These are phyloP conservation scores for Myopa tessellatipennis DNA, from an alignment of 2,888 invertebrate species.

Conservation along the genomic window DNA sequence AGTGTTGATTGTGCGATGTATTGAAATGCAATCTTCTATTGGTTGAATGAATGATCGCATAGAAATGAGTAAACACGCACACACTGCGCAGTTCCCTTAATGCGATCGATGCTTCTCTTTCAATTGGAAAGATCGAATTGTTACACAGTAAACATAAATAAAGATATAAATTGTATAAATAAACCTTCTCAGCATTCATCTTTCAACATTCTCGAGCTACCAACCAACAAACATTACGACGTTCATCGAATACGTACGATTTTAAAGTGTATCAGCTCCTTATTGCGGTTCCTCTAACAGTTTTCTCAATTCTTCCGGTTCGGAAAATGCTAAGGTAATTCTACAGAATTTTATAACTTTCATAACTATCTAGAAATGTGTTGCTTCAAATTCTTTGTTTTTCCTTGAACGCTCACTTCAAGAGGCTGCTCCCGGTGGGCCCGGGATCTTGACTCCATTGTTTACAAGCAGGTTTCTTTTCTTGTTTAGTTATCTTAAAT, in stretches of 20 bases:
- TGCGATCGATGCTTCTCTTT: too few relatives aligned
- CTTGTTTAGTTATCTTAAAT: constrained; percentile 20
- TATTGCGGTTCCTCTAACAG: neutral
- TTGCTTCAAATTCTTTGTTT: neutral
- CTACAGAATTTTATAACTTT: neutral
- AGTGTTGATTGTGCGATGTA: too few relatives aligned
- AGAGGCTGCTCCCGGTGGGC: neutral
- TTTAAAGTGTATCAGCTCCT: neutral
- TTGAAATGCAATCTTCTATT: too few relatives aligned
- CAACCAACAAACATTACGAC: neutral
- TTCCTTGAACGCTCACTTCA: neutral
- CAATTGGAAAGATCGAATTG: too few relatives aligned
- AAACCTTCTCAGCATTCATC: neutral
- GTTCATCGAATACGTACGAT: neutral
- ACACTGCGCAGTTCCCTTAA: too few relatives aligned
- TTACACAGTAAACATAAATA: neutral
- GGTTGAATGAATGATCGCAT: too few relatives aligned
- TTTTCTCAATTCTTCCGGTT: neutral
- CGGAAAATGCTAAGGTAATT: neutral
- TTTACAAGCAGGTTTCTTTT: neutral
- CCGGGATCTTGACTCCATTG: neutral
- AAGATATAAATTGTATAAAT: neutral
- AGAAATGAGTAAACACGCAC: too few relatives aligned
- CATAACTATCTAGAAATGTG: neutral
- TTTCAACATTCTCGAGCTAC: neutral